Evolutionary conservation across 2,113 vertebrate genomes (phyloP).

Genomic region (Oenanthe oenanthe): DNA sequence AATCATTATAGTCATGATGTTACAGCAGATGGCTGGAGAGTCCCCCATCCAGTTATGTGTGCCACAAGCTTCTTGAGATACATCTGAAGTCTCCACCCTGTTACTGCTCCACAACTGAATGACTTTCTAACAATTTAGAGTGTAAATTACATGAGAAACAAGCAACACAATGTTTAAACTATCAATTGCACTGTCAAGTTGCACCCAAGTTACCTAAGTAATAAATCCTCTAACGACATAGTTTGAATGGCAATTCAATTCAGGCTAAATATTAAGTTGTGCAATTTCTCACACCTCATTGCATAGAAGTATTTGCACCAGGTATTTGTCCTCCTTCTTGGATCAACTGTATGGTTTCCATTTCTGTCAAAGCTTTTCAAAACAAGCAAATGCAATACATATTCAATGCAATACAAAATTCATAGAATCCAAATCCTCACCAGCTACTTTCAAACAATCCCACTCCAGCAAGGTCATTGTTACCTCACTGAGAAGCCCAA

Average conservation of each 20-base stretch:
- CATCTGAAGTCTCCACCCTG: neutral
- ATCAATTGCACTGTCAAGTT: neutral
- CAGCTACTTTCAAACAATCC: neutral
- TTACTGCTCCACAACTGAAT: neutral
- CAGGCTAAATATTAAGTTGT: neutral
- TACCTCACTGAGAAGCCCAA: neutral
- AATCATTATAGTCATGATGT: neutral
- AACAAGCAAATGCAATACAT: neutral
- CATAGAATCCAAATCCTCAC: neutral
- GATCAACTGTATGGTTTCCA: neutral
- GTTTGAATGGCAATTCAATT: neutral
- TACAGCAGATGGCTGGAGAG: neutral
- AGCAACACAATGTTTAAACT: neutral
- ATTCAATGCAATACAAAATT: neutral
- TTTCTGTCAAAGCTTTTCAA: neutral
- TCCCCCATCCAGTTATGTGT: neutral
- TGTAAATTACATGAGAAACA: neutral
- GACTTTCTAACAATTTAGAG: neutral
- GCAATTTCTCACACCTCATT: neutral
- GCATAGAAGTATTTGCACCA: neutral
- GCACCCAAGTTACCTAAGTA: neutral
- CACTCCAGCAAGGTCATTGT: neutral
- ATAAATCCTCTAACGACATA: neutral
- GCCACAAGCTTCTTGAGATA: neutral
- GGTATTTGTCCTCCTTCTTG: neutral